phyloP scores from a whole-genome alignment of 1,140 invertebrate species.

The Mactra quadrangularis region DNA sequence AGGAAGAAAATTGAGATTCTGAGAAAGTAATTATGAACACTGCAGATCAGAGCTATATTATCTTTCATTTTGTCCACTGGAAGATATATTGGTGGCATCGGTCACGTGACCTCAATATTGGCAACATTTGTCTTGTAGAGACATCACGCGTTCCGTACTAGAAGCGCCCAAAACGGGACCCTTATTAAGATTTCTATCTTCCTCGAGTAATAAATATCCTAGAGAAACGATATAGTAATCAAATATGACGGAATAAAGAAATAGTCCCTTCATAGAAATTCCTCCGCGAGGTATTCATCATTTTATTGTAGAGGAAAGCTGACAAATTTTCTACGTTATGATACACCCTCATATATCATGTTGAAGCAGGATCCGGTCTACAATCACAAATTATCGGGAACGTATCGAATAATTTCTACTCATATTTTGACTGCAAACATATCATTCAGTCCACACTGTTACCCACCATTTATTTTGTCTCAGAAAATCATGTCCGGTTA shows the following conservation, averaged over 20 bases:
- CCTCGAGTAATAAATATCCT: constrained; percentile 54
- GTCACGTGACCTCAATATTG: constrained; percentile 50
- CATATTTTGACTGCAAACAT: constrained; percentile 59
- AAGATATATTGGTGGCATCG: constrained; percentile 46
- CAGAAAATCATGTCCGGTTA: too few relatives aligned
- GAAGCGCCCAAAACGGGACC: constrained; percentile 30
- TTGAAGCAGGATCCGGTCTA: neutral
- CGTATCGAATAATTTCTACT: constrained; percentile 53
- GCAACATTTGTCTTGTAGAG: constrained; percentile 27
- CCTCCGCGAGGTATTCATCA: constrained; percentile 26
- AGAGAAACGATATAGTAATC: constrained; percentile 55
- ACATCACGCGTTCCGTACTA: constrained; percentile 10
- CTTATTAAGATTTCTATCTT: constrained; percentile 57
- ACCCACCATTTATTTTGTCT: too few relatives aligned
- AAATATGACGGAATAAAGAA: constrained; percentile 59
- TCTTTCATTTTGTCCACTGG: constrained; percentile 33
- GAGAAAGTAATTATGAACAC: constrained; percentile 49
- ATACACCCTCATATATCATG: constrained; percentile 48
- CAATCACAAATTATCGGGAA: constrained; percentile 41
- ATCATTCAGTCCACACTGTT: constrained; percentile 33
- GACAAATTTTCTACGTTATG: constrained; percentile 44
- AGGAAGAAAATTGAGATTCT: constrained; percentile 40
- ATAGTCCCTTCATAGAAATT: constrained; percentile 12
- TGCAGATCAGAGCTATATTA: constrained; percentile 51
- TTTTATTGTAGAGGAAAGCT: neutral